phyloP scores from a whole-genome alignment of 2,797 vertebrate species.

The Valencia hispanica region DNA sequence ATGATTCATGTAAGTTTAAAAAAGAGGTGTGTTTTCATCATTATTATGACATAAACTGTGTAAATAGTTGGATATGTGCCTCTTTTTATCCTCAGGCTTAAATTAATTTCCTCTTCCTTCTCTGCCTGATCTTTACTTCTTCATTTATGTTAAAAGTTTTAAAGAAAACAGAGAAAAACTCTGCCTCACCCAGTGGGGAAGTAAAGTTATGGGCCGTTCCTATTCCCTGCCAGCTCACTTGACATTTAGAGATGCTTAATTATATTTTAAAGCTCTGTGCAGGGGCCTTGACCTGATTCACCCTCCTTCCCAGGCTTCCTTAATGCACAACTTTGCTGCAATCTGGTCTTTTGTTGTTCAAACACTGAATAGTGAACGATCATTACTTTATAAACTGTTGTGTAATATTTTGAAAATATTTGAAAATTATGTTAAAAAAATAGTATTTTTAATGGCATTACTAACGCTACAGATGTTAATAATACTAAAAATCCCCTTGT shows the following conservation, averaged over 20 bases:
- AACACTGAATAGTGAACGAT: neutral
- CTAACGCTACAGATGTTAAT: neutral
- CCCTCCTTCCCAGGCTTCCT: neutral
- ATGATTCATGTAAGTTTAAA: constrained; percentile 28
- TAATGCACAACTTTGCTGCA: neutral
- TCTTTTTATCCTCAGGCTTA: constrained; percentile 41
- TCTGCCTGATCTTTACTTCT: constrained; percentile 25
- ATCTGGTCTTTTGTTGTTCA: neutral
- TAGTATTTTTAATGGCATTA: neutral
- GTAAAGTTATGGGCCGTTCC: constrained; percentile 25
- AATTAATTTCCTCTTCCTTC: constrained; percentile 21
- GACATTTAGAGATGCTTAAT: constrained; percentile 33
- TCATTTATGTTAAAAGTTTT: constrained; percentile 16
- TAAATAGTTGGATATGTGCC: constrained; percentile 42
- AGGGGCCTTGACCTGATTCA: neutral
- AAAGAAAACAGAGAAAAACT: constrained; percentile 30
- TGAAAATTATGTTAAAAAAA: too few relatives aligned
- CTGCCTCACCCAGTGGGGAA: neutral
- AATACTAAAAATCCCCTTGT: neutral
- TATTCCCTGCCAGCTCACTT: constrained; percentile 32
- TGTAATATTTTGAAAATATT: too few relatives aligned
- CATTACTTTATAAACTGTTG: neutral
- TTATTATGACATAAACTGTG: constrained; percentile 29
- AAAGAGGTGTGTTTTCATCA: constrained; percentile 26
- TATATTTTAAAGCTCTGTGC: constrained; percentile 10